Conservation (phyloP, 2,113 vertebrate species). For the Phodopus roborovskii region DNA sequence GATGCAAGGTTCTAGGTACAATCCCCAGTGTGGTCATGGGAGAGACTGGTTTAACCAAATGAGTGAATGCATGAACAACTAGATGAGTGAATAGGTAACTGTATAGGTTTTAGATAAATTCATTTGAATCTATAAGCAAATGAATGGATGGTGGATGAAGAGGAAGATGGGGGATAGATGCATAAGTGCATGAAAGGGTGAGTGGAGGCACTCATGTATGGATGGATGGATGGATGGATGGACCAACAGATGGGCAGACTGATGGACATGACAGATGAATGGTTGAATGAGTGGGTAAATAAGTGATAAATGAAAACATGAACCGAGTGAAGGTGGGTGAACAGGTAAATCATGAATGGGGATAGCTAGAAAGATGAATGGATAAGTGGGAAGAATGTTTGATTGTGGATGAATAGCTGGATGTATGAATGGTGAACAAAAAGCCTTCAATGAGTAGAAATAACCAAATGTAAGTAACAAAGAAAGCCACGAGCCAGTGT, state of each 20-base stretch:
- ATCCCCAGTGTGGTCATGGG: background rate
- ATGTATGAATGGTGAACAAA: background rate
- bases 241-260: too few relatives aligned
- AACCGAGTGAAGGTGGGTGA: too few relatives aligned
- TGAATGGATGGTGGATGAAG: background rate
- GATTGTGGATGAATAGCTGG: background rate
- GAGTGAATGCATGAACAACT: background rate
- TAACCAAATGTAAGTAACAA: background rate
- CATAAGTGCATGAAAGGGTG: background rate
- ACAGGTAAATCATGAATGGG: background rate
- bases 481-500: background rate
- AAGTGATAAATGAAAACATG: too few relatives aligned
- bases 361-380: background rate
- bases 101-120: background rate
- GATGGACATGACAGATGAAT: background rate
- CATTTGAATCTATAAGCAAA: background rate
- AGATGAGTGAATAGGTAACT: too few relatives aligned
- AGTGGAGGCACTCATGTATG: background rate
- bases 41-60: background rate
- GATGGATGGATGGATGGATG: accelerated
- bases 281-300: background rate
- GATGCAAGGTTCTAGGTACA: background rate
- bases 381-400: background rate
- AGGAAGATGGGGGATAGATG: accelerated
- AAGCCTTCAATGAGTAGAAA: background rate